These are phyloP conservation scores for Cryptoprocta ferox DNA, from an alignment of 2,797 vertebrate genomes.

Conservation along the genomic window DNA sequence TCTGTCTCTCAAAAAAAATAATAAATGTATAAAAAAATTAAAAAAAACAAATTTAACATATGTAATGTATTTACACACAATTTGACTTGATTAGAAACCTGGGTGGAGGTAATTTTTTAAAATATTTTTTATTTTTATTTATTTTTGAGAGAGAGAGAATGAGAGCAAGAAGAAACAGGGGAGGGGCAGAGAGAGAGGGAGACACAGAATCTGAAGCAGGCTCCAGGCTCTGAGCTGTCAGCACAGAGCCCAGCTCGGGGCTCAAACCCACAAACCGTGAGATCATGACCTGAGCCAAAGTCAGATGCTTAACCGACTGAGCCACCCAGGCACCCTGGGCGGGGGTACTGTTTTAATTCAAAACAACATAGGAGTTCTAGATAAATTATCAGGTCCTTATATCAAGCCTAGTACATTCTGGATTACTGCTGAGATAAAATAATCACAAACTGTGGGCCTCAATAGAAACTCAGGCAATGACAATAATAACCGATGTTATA, in stretches of 20 bases:
- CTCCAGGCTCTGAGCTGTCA: too few species aligned
- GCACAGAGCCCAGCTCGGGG: too few species aligned
- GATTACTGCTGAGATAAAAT: conserved; percentile 1
- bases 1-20: too few species aligned
- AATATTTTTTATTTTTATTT: too few species aligned
- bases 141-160: too few species aligned
- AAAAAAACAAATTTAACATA: background rate
- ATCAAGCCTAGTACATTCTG: background rate
- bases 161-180: too few species aligned
- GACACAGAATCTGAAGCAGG: too few species aligned
- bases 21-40: too few species aligned
- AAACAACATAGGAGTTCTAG: background rate
- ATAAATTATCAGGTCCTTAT: background rate
- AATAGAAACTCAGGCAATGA: background rate
- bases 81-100: background rate
- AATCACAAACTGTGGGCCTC: background rate
- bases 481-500: background rate
- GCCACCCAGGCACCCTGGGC: background rate
- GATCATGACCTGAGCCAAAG: too few species aligned
- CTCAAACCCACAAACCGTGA: too few species aligned
- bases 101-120: conserved; percentile 18
- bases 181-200: too few species aligned
- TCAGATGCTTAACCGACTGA: too few species aligned
- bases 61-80: background rate
- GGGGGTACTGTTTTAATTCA: conserved; percentile 56